phyloP scores from a whole-genome alignment of 2,888 invertebrate genomes.

The Hydraecia micacea region DNA sequence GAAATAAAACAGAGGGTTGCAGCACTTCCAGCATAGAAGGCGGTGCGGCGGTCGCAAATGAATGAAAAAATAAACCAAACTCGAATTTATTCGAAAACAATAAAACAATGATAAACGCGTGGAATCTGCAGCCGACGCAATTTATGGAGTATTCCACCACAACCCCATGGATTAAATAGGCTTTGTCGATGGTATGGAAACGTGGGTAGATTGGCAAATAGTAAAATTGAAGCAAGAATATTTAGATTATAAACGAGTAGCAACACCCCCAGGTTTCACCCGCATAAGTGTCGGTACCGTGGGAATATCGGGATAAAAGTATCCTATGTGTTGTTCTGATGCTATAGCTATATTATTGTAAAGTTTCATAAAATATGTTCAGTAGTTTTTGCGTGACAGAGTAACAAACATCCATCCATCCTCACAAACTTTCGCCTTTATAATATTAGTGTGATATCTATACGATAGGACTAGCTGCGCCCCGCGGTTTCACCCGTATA shows the following conservation, averaged over 20 bases:
- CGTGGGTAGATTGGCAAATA: conserved; percentile 8
- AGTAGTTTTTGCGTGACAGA: too few relatives aligned
- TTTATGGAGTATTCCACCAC: conserved; percentile 73
- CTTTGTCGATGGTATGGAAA: conserved; percentile 35
- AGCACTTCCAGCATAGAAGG: conserved; percentile 21
- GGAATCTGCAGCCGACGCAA: conserved; percentile 73
- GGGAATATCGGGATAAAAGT: too few relatives aligned
- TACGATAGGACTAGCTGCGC: too few relatives aligned
- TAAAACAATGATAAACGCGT: conserved; percentile 74
- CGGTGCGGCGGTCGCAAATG: conserved; percentile 56
- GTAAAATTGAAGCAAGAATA: not conserved
- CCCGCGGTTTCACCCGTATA: too few relatives aligned
- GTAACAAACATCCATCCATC: too few relatives aligned
- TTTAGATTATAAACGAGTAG: not conserved
- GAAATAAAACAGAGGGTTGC: conserved; percentile 52
- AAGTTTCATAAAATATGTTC: too few relatives aligned
- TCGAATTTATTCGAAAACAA: conserved; percentile 78
- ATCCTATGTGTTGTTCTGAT: too few relatives aligned
- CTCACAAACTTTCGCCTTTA: too few relatives aligned
- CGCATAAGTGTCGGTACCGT: too few relatives aligned
- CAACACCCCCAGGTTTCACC: too few relatives aligned
- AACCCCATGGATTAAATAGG: conserved; percentile 68
- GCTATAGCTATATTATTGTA: too few relatives aligned
- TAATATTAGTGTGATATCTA: too few relatives aligned
- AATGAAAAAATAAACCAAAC: conserved; percentile 57